Evolutionary conservation across 2,113 vertebrate species (phyloP).

Genomic region (Notarius lentiginosus): DNA sequence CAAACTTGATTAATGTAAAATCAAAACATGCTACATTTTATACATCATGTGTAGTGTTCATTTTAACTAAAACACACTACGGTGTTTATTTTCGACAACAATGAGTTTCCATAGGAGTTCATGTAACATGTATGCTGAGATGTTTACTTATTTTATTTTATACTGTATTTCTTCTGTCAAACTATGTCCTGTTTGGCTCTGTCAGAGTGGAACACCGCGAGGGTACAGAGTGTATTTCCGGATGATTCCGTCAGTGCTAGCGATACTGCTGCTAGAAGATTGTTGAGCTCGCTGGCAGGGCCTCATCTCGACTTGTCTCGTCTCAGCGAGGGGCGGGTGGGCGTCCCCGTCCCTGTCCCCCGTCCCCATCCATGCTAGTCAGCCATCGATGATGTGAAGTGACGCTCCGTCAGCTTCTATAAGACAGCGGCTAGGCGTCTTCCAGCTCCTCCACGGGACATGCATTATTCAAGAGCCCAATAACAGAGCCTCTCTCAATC

Average conservation of each 20-base stretch:
- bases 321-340: conserved; percentile 51
- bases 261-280: conserved; percentile 39
- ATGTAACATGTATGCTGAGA: conserved; percentile 27
- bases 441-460: conserved; percentile 48
- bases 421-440: conserved; percentile 53
- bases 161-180: conserved; percentile 42
- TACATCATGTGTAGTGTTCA: background rate
- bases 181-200: conserved; percentile 46
- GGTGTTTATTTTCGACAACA: conserved; percentile 27
- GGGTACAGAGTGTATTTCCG: conserved; percentile 51
- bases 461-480: conserved; percentile 57
- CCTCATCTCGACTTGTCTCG: conserved; percentile 52
- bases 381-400: conserved; percentile 56
- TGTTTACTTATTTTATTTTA: conserved; percentile 47
- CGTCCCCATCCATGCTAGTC: conserved; percentile 49
- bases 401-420: conserved; percentile 60
- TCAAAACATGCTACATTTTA: background rate
- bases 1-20: background rate
- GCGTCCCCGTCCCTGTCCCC: conserved; percentile 42
- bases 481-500: conserved; percentile 51
- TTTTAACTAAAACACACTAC: conserved; percentile 1
- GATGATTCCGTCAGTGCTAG: conserved; percentile 55
- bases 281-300: conserved; percentile 51
- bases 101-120: conserved; percentile 36
- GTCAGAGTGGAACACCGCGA: conserved; percentile 42